Conservation (phyloP, 1,140 invertebrate species). For the Antheraea mylitta region DNA sequence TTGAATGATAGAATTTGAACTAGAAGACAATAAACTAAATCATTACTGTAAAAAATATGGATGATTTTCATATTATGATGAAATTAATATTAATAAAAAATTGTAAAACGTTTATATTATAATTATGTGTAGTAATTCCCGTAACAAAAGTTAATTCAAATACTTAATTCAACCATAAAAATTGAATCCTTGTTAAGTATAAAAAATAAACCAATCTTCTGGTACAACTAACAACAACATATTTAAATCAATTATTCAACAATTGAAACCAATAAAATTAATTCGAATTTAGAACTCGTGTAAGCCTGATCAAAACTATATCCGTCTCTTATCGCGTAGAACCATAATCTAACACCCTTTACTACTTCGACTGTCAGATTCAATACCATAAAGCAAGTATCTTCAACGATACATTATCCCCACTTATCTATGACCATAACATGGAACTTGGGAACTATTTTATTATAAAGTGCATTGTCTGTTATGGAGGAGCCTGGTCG, state of each 20-base stretch:
- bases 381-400: conserved; percentile 73
- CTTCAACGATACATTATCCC: conserved; percentile 70
- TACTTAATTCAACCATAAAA: no score
- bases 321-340: conserved; percentile 9
- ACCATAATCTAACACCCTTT: conserved; percentile 66
- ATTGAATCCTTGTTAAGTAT: no score
- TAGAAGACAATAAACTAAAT: no score
- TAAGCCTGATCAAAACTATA: not conserved
- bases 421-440: conserved; percentile 74
- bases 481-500: conserved; percentile 54
- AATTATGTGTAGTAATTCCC: no score
- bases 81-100: no score
- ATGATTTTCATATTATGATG: no score
- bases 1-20: no score
- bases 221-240: not conserved
- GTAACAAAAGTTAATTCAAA: no score
- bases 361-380: conserved; percentile 58
- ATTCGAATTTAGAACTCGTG: not conserved
- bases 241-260: not conserved
- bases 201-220: not conserved
- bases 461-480: conserved; percentile 78
- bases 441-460: conserved; percentile 69
- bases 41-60: no score
- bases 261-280: not conserved
- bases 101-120: no score